phyloP scores from a whole-genome alignment of 2,113 vertebrate species.

The Microtus oregoni region DNA sequence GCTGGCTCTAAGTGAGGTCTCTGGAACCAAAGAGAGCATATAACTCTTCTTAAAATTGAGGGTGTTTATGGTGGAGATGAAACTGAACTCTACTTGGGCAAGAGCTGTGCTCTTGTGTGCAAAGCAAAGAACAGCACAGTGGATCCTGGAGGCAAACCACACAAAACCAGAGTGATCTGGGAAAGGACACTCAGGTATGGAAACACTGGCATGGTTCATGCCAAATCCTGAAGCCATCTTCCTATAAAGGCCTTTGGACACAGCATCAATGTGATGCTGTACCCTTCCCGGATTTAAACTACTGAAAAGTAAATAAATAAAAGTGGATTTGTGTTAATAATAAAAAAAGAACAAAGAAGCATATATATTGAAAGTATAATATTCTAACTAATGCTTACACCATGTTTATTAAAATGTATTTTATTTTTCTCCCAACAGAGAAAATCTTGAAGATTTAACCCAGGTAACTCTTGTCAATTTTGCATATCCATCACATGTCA shows the following conservation, averaged over 20 bases:
- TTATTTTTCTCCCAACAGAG: constrained; percentile 66
- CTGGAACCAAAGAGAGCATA: not conserved
- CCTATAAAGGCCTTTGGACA: not conserved
- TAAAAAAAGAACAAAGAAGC: not conserved
- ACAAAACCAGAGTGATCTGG: not conserved
- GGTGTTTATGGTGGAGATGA: not conserved
- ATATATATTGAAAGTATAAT: constrained; percentile 1
- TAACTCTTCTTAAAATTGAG: not conserved
- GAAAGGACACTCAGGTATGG: not conserved
- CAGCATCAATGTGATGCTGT: not conserved
- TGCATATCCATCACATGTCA: not conserved
- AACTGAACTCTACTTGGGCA: not conserved
- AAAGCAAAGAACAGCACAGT: no score
- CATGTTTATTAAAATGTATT: constrained; percentile 58
- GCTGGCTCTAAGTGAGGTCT: not conserved
- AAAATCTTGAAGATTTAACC: not conserved
- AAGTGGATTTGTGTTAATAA: not conserved
- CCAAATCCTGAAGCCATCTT: not conserved
- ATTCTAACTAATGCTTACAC: constrained; percentile 18
- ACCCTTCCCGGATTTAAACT: not conserved
- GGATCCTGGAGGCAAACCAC: not conserved
- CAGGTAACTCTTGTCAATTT: constrained; percentile 69
- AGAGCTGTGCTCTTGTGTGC: not conserved
- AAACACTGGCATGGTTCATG: not conserved
- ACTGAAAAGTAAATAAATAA: not conserved